A percentile compares a stretch with the other conserved stretches of the same genome.
These are phyloP conservation scores for Spilosoma lubricipeda DNA, from an alignment of 2,888 invertebrate species.

Conservation along the genomic window DNA sequence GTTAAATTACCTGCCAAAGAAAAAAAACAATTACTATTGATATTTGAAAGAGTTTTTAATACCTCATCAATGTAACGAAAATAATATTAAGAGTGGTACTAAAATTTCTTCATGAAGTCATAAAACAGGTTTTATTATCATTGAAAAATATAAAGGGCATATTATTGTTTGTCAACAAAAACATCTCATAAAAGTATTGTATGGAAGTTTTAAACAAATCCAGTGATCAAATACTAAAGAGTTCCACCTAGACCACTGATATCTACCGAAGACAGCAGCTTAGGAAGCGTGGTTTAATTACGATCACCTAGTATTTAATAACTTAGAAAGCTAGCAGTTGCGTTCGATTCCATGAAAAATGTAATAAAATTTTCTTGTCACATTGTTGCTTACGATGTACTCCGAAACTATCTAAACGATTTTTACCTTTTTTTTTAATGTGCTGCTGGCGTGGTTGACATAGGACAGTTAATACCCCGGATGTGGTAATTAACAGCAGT, in stretches of 20 bases:
- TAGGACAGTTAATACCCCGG: no score
- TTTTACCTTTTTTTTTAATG: no score
- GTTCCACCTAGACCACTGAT: no score
- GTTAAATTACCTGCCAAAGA: constrained; percentile 6
- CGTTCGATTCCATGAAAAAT: constrained; percentile 51
- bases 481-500: no score
- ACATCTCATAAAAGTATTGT: no score
- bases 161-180: not conserved
- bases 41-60: not conserved
- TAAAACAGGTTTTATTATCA: not conserved
- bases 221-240: not conserved
- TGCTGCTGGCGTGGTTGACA: no score
- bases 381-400: no score
- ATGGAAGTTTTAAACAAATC: not conserved
- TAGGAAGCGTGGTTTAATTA: constrained; percentile 53
- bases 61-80: no score
- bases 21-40: not conserved
- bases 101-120: not conserved
- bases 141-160: not conserved
- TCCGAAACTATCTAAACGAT: no score
- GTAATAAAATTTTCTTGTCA: constrained; percentile 3
- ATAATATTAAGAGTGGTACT: not conserved
- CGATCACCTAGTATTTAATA: constrained; percentile 57
- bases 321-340: constrained; percentile 57
- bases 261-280: constrained; percentile 37